Base-by-base conservation (phyloP, 2,113 vertebrate species). In the Ammodytes dubius region DNA sequence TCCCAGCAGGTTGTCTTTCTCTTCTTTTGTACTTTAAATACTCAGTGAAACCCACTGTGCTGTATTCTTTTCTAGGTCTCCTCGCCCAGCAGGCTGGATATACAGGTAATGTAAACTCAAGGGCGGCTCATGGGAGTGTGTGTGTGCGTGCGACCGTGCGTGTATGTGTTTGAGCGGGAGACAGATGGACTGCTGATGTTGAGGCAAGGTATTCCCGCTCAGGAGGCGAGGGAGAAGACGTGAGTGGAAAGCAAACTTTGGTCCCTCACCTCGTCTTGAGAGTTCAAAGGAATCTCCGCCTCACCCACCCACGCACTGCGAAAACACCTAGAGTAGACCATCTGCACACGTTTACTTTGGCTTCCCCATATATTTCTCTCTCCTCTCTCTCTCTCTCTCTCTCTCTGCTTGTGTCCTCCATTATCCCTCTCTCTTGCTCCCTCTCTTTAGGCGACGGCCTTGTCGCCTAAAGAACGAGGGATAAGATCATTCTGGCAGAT, bases 131-230 rank as follows among this genome's bases (percentile, higher is more conserved):
- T 74, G 59, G n/a, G 72, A 70, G 67, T 7, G 42, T 6, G 68
- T n/a, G 43, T 56, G 14, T 15, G 17, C n/a, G 43, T 74, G 47
- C 47, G 27, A 42, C 59, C 11, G 49, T 54, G 53, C 73, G 35
- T 35, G 56, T 7, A 57, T 10, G 42, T 49, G 43, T 53, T 68
- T 1, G 46, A 4, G 67, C 56, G 39, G 8, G 52, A 19, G 59
- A 77, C 83, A 82, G 88, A 89, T 85, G 83, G 79, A 43, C 71
- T 4, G 80, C 77, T 65, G 59, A 81, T 87, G 77, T 73, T n/a
- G 50, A 75, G 27, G 52, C 47, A 49, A 66, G 9, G 69, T 59
- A 64, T n/a, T 75, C 49, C 57, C 4, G 70, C 72, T 81, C 37
- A 63, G 83, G 70, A 79, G 53, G 64, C 11, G 7, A n/a, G 52